A percentile compares a stretch with the other conserved stretches of the same genome.
These are phyloP conservation scores for Thalpophila matura DNA, from an alignment of 2,888 invertebrate species.

Conservation along the genomic window DNA sequence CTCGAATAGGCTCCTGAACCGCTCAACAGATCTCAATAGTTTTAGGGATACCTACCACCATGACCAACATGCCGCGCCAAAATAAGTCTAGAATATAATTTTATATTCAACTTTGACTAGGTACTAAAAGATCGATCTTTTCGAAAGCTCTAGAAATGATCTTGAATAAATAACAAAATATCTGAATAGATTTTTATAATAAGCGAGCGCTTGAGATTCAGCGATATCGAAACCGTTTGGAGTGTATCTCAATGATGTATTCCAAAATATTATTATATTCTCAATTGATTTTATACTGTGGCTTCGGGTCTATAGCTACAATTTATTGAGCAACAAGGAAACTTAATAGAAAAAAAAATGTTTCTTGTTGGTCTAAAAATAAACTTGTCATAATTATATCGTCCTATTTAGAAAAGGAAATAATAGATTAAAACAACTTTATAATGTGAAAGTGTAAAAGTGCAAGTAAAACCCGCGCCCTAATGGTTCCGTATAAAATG, in stretches of 20 bases:
- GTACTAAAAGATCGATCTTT: not conserved
- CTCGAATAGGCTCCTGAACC: too few relatives aligned
- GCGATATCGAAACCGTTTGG: slow-evolving; percentile 18
- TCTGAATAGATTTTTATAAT: slow-evolving; percentile 14
- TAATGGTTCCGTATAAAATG: too few relatives aligned
- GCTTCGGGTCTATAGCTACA: too few relatives aligned
- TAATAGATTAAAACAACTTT: not conserved
- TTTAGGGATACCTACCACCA: too few relatives aligned
- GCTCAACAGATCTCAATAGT: too few relatives aligned
- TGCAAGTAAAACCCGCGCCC: too few relatives aligned
- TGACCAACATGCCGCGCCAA: too few relatives aligned
- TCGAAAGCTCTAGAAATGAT: slow-evolving; percentile 2
- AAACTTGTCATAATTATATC: too few relatives aligned
- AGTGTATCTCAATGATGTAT: slow-evolving; percentile 42
- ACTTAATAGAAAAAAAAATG: not conserved
- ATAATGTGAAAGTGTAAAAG: too few relatives aligned
- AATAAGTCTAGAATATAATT: too few relatives aligned
- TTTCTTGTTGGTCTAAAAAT: too few relatives aligned
- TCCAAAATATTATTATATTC: slow-evolving; percentile 7
- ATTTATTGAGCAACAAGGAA: not conserved
- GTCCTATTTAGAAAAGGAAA: not conserved
- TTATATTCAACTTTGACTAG: too few relatives aligned
- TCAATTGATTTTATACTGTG: slow-evolving; percentile 3
- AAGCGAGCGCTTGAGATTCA: slow-evolving; percentile 21
- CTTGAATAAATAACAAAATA: slow-evolving; percentile 27